Base-by-base conservation (phyloP, 64 coral and sea anemone species). In the Montipora foliosa region DNA sequence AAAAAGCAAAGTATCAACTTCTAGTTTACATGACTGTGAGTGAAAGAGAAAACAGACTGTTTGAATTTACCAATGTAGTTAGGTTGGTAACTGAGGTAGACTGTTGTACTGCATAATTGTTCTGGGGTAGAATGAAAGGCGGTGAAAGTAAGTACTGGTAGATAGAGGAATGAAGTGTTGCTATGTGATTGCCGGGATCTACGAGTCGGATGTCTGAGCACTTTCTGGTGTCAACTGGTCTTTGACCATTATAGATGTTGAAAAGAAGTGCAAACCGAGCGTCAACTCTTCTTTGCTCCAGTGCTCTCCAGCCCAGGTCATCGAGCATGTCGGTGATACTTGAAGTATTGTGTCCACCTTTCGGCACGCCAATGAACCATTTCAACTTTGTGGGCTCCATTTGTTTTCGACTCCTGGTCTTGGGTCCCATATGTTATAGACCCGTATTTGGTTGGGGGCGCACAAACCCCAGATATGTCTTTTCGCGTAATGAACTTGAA, bases 341-440 rank as follows among this genome's bases (percentile, higher is more conserved):
- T 45, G 70, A 47, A 57, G 80, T 92, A 49, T 22, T 78, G 1
- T 25, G 22, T 67, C 92, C 83, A 93, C 73, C 91, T 60, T 60
- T 1, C 71, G 9, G 91, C 74, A 9, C 72, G 49, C 9, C 91
- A n/a, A 52, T 93, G 82, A 19, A 93, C 75, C 91, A 93, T 93
- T 24, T 93, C 82, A n/a, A 93, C 78, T 37, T 87, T 93, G 47
- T 79, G 59, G 19, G 81, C 55, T 29, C 84, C 84, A 29, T 88
- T 88, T 88, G 62, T 81, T 94, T 25, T 94, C 92, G 44, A 94
- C 78, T 20, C 76, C 44, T 74, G 74, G 68, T 21, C 86, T 61
- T 60, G 57, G 57, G 59, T 94, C 92, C 85, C 92, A 94, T 37
- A 37, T 37, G 83, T 70, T 46, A 47, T 83, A 52, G 77, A 24